Evolutionary conservation across 2,797 vertebrate species (phyloP).

Genomic region (Pelodytes ibericus): DNA sequence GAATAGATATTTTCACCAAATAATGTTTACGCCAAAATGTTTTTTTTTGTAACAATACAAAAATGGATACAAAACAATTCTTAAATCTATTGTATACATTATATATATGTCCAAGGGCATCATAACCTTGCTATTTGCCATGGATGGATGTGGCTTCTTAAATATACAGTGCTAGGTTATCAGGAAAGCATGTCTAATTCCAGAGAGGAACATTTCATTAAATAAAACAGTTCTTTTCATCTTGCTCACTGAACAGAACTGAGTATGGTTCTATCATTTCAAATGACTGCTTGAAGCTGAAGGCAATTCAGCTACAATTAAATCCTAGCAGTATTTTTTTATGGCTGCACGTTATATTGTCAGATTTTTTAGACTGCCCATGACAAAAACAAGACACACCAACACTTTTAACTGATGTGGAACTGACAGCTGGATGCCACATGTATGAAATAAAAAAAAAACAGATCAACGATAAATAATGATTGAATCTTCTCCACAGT

Average conservation of each 20-base stretch:
- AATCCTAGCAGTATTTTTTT: slow-evolving; percentile 36
- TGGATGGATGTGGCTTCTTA: slow-evolving; percentile 14
- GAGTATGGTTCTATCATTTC: slow-evolving; percentile 36
- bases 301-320: slow-evolving; percentile 34
- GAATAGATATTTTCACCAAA: slow-evolving; percentile 3
- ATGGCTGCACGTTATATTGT: slow-evolving; percentile 23
- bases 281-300: slow-evolving; percentile 23
- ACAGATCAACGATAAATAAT: background rate
- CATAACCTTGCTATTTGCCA: background rate
- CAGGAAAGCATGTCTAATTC: slow-evolving; percentile 33
- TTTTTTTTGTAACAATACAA: slow-evolving; percentile 6
- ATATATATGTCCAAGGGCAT: slow-evolving; percentile 20
- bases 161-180: slow-evolving; percentile 9
- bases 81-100: too few species aligned
- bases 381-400: background rate
- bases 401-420: background rate
- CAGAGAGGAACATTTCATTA: slow-evolving; percentile 39
- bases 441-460: background rate
- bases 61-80: slow-evolving; percentile 17
- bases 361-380: slow-evolving; percentile 1
- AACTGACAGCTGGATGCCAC: background rate
- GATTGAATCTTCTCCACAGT: background rate
- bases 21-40: slow-evolving; percentile 8
- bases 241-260: slow-evolving; percentile 38
- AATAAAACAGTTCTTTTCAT: slow-evolving; percentile 28